phyloP scores from a whole-genome alignment of 2,113 vertebrate genomes.

The Gymnobelideus leadbeateri region DNA sequence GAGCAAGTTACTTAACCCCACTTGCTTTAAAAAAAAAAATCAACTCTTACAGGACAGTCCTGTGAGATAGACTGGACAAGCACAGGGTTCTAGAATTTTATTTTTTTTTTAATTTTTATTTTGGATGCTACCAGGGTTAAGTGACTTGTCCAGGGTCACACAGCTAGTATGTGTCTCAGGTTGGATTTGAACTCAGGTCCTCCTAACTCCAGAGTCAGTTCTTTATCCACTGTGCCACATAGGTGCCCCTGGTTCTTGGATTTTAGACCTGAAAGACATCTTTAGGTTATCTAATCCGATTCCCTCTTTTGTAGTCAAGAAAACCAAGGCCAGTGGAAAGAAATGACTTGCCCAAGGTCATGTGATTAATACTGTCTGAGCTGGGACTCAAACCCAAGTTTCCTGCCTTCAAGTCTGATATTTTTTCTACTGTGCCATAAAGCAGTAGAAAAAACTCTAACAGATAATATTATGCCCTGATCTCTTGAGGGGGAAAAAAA shows the following conservation, averaged over 20 bases:
- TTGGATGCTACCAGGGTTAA: not conserved
- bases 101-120: not conserved
- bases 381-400: not conserved
- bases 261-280: not conserved
- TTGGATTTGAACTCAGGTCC: not conserved
- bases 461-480: conserved; percentile 56
- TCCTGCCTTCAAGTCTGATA: not conserved
- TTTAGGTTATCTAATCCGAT: not conserved
- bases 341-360: not conserved
- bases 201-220: not conserved
- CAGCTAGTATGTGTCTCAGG: not conserved
- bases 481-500: conserved; percentile 53
- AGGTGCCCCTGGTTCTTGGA: not conserved
- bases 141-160: not conserved
- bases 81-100: not conserved
- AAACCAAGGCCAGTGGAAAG: not conserved
- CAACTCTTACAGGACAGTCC: not conserved
- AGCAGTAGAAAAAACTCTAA: conserved; percentile 3
- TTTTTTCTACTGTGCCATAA: not conserved
- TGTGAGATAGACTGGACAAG: not conserved
- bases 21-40: too few species aligned
- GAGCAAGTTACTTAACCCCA: too few species aligned
- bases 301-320: not conserved
- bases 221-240: not conserved
- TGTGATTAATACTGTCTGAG: not conserved